phyloP scores from a whole-genome alignment of 2,888 invertebrate genomes.

The Drosophila atroscutellata region DNA sequence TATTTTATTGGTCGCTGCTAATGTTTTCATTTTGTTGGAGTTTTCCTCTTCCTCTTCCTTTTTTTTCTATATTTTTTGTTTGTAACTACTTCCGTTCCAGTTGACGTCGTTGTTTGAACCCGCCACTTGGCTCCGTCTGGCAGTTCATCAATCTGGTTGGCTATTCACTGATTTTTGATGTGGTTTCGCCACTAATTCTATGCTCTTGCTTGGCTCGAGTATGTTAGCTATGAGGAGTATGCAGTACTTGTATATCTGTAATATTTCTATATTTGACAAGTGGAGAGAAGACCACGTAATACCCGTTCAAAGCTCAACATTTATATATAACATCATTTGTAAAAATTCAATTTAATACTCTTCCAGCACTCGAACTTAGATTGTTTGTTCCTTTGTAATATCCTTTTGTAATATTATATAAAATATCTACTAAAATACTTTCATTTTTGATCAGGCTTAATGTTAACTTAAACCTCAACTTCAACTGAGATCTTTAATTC shows the following conservation, averaged over 20 bases:
- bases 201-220: neutral
- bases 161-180: constrained; percentile 55
- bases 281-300: no score
- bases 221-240: neutral
- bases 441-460: neutral
- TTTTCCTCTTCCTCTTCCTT: neutral
- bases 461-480: no score
- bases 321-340: neutral
- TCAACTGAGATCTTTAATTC: neutral
- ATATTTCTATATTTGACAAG: no score
- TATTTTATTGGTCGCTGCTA: constrained; percentile 46
- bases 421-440: neutral
- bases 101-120: constrained; percentile 19
- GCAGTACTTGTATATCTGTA: neutral
- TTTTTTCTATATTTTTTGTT: neutral
- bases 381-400: neutral
- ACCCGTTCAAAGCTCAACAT: no score
- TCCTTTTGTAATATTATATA: neutral
- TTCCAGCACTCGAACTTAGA: no score
- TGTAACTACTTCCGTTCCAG: constrained; percentile 66
- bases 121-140: constrained; percentile 22
- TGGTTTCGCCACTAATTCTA: constrained; percentile 55
- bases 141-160: constrained; percentile 29
- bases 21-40: constrained; percentile 59
- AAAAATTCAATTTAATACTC: no score